Conservation (phyloP, 2,113 vertebrate species). For the Epinephelus fuscoguttatus region DNA sequence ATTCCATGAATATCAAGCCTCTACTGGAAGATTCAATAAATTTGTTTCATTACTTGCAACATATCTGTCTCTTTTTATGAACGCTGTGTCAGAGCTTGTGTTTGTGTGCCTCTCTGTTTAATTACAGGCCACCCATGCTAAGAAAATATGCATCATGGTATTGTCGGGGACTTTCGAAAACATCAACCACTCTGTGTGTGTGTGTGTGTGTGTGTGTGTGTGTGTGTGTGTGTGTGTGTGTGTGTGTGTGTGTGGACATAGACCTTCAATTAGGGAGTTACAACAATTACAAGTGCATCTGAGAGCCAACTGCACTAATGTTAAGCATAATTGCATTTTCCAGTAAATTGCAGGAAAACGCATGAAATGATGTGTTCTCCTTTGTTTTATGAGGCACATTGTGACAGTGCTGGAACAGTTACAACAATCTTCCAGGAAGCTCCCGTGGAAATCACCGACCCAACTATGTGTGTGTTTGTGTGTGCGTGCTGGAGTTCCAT, state of each 20-base stretch:
- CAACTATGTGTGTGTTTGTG: background rate
- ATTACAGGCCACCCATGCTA: slow-evolving; percentile 55
- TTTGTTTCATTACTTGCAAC: slow-evolving; percentile 88
- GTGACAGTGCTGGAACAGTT: slow-evolving; percentile 36
- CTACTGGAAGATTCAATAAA: slow-evolving; percentile 98
- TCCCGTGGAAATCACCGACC: slow-evolving; percentile 35
- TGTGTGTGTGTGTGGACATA: slow-evolving; percentile 11
- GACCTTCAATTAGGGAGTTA: slow-evolving; percentile 53
- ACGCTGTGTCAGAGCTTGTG: slow-evolving; percentile 18
- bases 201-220: slow-evolving; percentile 12
- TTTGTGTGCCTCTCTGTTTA: slow-evolving; percentile 25
- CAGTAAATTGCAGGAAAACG: slow-evolving; percentile 41
- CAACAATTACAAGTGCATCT: slow-evolving; percentile 50
- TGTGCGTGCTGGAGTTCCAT: slow-evolving; percentile 31
- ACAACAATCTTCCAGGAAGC: slow-evolving; percentile 46
- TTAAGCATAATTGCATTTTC: slow-evolving; percentile 55
- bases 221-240: background rate
- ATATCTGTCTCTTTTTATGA: slow-evolving; percentile 80
- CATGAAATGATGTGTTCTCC: slow-evolving; percentile 42
- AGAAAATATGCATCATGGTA: slow-evolving; percentile 52
- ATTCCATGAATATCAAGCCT: slow-evolving; percentile 94
- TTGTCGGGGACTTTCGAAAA: slow-evolving; percentile 43
- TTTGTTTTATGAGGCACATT: slow-evolving; percentile 33
- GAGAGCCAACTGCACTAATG: slow-evolving; percentile 43
- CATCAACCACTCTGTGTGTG: slow-evolving; percentile 3